phyloP scores from a whole-genome alignment of 2,797 vertebrate genomes.

The Danionella dracula region DNA sequence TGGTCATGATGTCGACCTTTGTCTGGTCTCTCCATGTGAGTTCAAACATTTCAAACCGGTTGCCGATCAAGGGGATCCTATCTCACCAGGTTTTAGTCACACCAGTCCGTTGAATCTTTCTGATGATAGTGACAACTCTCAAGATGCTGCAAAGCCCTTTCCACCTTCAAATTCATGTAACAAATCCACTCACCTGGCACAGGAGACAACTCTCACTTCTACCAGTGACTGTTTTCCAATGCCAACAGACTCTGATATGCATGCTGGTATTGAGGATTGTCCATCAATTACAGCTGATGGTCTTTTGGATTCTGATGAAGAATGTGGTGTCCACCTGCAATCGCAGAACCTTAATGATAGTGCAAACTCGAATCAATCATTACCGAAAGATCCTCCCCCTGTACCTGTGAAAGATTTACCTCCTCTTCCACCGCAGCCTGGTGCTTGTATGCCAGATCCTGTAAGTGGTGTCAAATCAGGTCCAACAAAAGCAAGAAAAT shows the following conservation, averaged over 20 bases:
- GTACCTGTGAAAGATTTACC: constrained; percentile 76
- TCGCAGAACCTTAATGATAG: constrained; percentile 51
- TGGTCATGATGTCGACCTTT: constrained; percentile 87
- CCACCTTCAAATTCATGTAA: constrained; percentile 5
- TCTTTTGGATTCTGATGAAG: constrained; percentile 82
- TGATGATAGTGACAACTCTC: constrained; percentile 74
- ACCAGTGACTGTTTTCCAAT: constrained; percentile 81
- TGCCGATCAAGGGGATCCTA: constrained; percentile 39
- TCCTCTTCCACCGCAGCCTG: constrained; percentile 77
- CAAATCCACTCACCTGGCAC: constrained; percentile 15
- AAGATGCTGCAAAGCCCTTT: constrained; percentile 61
- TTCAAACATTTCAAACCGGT: constrained; percentile 84
- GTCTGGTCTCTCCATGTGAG: constrained; percentile 92
- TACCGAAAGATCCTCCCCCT: constrained; percentile 73
- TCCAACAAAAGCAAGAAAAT: constrained; percentile 58
- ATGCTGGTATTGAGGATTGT: constrained; percentile 74
- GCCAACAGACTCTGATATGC: constrained; percentile 74
- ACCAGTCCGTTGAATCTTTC: constrained; percentile 68
- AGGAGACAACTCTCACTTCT: constrained; percentile 73
- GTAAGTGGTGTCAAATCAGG: constrained; percentile 53
- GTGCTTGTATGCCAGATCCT: constrained; percentile 84
- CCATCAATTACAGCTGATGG: constrained; percentile 78
- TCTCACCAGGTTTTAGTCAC: constrained; percentile 52
- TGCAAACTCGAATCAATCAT: constrained; percentile 48
- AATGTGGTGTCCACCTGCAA: constrained; percentile 53